Conservation (phyloP, 2,888 invertebrate species). For the Leptodirus hochenwartii region DNA sequence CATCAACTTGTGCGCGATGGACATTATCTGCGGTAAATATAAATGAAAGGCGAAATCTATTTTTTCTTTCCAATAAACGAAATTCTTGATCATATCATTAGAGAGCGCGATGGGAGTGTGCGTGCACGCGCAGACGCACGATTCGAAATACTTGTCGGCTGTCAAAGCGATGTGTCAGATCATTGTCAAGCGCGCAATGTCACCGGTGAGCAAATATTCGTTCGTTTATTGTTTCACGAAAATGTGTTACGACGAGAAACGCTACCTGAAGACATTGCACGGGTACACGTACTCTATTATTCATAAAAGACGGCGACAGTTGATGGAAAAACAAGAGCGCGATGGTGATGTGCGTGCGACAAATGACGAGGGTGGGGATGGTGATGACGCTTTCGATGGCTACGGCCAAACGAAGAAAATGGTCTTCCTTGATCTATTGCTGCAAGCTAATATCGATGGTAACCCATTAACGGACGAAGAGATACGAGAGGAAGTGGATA, state of each 20-base stretch:
- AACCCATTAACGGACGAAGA: slow-evolving; percentile 11
- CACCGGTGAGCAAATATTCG: too few relatives aligned
- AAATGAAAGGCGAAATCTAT: not conserved
- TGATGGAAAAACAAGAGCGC: slow-evolving; percentile 7
- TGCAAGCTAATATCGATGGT: slow-evolving; percentile 10
- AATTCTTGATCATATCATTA: not conserved
- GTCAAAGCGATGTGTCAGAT: not conserved
- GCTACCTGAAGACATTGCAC: slow-evolving; percentile 30
- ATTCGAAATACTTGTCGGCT: not conserved
- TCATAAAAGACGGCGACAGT: slow-evolving; percentile 23
- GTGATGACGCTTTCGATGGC: not conserved
- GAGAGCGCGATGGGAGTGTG: slow-evolving; percentile 7
- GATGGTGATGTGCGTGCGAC: slow-evolving; percentile 1
- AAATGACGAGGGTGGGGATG: slow-evolving; percentile 4
- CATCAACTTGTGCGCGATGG: slow-evolving; percentile 36
- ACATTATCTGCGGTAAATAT: slow-evolving; percentile 35
- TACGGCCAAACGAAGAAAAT: slow-evolving; percentile 9
- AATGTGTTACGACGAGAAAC: slow-evolving; percentile 36
- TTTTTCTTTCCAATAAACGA: not conserved
- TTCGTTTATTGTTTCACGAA: slow-evolving; percentile 31
- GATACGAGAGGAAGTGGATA: slow-evolving; percentile 13
- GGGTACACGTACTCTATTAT: slow-evolving; percentile 38
- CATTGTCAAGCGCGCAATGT: not conserved
- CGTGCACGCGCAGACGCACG: slow-evolving; percentile 4
- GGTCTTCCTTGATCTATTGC: slow-evolving; percentile 12